Evolutionary conservation across 2,888 invertebrate species (phyloP), one percentile per base, ranked within the genome.

Genomic region (Sminthurinus aureus): DNA sequence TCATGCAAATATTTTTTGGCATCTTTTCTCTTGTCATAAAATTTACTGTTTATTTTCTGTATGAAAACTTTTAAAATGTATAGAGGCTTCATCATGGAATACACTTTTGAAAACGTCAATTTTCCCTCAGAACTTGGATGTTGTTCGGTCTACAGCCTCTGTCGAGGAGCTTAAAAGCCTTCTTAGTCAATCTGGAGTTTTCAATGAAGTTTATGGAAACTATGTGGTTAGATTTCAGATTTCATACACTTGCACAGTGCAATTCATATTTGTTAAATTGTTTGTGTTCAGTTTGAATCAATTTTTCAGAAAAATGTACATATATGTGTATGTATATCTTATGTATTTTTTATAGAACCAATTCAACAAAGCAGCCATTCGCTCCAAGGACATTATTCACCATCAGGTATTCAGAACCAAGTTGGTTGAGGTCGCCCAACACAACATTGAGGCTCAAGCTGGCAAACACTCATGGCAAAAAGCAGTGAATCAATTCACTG

Each of bases 401-500:
- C 69, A 69, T n/a, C n/a, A 11, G 0, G 51, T 79, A 15, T 79
- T 79, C 51, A 18, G 24, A 20, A 22, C 67, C 15, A 79, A 79
- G 0, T 71, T 79, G 69, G 6, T 69, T 18, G 20, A 69, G 0
- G 51, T 79, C 20, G 79, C 71, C 15, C 51, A 79, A 12, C 79
- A 79, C 50, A 79, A 79, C 22, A 24, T 79, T 66, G 38, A 79
- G 6, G 58, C 26, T 24, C 26, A 26, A 15, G 79, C 67, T n/a
- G 79, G 79, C 0, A 22, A 26, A 15, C 20, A 50, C 38, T 69
- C 79, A 13, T 79, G 79, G 79, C 11, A 67, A 11, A 79, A 50
- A 67, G 79, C 11, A 18, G 79, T 79, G 22, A 79, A 79, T 38
- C 71, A 50, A 9, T 79, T 79, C 71, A 79, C 79, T n/a, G 79